phyloP scores from a whole-genome alignment of 2,113 vertebrate species.

The Chiloscyllium plagiosum region DNA sequence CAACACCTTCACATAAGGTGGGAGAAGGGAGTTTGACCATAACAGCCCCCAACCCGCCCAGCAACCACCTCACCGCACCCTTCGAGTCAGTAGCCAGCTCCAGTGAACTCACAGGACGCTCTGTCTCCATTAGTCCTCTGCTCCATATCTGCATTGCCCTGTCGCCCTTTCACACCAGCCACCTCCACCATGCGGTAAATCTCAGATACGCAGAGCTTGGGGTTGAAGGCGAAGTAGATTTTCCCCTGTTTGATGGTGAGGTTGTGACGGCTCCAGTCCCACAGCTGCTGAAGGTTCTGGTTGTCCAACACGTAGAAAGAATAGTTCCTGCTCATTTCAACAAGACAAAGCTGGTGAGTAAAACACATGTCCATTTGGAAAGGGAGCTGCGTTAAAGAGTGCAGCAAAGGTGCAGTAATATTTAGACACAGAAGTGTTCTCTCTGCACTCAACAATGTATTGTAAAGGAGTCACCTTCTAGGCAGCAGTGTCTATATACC shows the following conservation, averaged over 20 bases:
- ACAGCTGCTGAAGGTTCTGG: slow-evolving; percentile 87
- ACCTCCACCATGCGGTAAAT: slow-evolving; percentile 91
- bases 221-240: slow-evolving; percentile 88
- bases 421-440: not conserved
- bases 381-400: not conserved
- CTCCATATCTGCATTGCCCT: slow-evolving; percentile 76
- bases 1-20: not conserved
- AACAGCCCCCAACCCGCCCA: not conserved
- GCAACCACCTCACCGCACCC: too few relatives aligned
- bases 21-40: not conserved
- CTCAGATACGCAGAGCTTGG: slow-evolving; percentile 87
- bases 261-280: slow-evolving; percentile 95
- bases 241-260: slow-evolving; percentile 84
- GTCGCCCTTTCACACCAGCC: slow-evolving; percentile 66
- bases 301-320: slow-evolving; percentile 89
- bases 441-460: not conserved
- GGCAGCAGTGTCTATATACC: not conserved
- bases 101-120: slow-evolving; percentile 82
- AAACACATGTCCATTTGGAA: not conserved
- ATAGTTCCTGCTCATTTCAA: slow-evolving; percentile 65
- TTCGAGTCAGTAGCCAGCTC: not conserved
- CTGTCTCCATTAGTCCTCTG: slow-evolving; percentile 85
- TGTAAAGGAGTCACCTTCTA: not conserved
- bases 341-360: not conserved
- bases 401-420: not conserved